These are phyloP conservation scores for Coenobita brevimanus DNA, from an alignment of 1,140 invertebrate genomes.

Conservation along the genomic window DNA sequence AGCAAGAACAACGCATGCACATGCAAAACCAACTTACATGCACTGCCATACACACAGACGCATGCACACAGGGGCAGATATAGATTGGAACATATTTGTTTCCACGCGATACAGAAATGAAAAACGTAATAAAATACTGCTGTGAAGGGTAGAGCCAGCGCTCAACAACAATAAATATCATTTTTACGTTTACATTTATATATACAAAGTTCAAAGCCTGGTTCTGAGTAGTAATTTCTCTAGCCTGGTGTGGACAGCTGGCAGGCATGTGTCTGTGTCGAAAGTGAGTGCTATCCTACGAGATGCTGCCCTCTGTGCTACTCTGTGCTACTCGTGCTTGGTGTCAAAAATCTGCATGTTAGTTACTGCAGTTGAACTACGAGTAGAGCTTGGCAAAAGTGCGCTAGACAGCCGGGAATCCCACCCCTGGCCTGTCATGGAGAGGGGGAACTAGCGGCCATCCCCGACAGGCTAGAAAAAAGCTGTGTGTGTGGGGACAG, in stretches of 20 bases:
- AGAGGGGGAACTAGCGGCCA: slow-evolving; percentile 53
- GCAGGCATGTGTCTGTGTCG: slow-evolving; percentile 6
- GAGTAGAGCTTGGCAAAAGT: slow-evolving; percentile 49
- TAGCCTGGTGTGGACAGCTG: slow-evolving; percentile 7
- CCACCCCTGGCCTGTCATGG: slow-evolving; percentile 58
- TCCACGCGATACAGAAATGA: slow-evolving; percentile 24
- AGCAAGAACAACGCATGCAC: neutral
- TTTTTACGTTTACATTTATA: slow-evolving; percentile 40
- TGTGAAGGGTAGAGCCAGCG: slow-evolving; percentile 26
- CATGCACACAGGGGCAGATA: slow-evolving; percentile 27
- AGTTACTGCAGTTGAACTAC: slow-evolving; percentile 51
- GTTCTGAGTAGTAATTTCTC: slow-evolving; percentile 20
- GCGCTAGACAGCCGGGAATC: slow-evolving; percentile 54
- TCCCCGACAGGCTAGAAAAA: slow-evolving; percentile 50
- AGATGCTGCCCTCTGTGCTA: slow-evolving; percentile 16
- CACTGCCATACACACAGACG: slow-evolving; percentile 34
- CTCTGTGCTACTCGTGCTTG: slow-evolving; percentile 8
- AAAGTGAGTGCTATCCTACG: slow-evolving; percentile 17
- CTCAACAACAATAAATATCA: slow-evolving; percentile 27
- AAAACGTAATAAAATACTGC: slow-evolving; percentile 42
- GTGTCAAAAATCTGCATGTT: slow-evolving; percentile 52
- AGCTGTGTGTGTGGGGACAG: slow-evolving; percentile 49
- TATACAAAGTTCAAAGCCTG: slow-evolving; percentile 38
- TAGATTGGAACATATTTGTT: slow-evolving; percentile 22
- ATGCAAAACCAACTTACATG: neutral